These are phyloP conservation scores for Eurypyga helias DNA, from an alignment of 2,113 vertebrate genomes.

Conservation along the genomic window DNA sequence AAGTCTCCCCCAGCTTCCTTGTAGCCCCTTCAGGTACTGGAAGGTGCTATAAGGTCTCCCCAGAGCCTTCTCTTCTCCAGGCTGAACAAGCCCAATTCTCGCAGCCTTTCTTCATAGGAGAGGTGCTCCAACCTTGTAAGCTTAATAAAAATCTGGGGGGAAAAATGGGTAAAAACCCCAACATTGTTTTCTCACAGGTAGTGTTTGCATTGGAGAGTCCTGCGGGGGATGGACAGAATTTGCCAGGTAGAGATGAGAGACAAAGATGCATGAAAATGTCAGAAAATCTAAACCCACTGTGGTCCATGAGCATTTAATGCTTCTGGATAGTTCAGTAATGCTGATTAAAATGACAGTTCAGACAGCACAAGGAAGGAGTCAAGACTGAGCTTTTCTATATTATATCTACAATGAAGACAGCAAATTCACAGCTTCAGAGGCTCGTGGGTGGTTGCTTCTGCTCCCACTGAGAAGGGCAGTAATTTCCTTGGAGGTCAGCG, in stretches of 20 bases:
- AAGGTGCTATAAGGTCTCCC: too few species aligned
- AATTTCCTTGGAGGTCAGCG: conserved; percentile 56
- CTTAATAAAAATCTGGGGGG: background rate
- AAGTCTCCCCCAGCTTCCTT: too few species aligned
- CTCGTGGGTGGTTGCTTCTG: background rate
- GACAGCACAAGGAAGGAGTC: background rate
- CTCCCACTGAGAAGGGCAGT: background rate
- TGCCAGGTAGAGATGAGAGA: background rate
- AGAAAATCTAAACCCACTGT: background rate
- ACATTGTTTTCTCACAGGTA: background rate
- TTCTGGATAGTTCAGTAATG: background rate
- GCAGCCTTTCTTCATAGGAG: too few species aligned
- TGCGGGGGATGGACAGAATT: background rate
- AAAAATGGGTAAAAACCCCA: background rate
- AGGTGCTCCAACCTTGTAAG: too few species aligned
- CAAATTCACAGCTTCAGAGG: background rate
- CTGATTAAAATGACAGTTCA: background rate
- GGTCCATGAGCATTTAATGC: background rate
- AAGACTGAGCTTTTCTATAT: background rate
- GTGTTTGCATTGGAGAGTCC: background rate
- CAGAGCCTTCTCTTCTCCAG: too few species aligned
- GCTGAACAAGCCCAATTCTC: too few species aligned
- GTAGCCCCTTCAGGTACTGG: too few species aligned
- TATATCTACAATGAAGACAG: background rate
- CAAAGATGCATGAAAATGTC: background rate